These are phyloP conservation scores for Trissoscelio sp. DNA, from an alignment of 2,888 invertebrate genomes.

Conservation along the genomic window DNA sequence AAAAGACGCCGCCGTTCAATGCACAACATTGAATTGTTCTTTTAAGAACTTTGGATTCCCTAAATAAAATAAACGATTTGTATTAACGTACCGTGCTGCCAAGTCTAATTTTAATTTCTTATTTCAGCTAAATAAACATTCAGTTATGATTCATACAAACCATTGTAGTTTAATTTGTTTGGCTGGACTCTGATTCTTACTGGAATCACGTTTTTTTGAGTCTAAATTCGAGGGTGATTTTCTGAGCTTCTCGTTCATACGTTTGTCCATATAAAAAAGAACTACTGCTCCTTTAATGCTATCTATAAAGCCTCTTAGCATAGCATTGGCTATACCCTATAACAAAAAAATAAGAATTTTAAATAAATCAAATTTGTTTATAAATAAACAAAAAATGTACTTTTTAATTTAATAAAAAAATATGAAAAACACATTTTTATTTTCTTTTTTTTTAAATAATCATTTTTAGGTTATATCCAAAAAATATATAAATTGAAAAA, in stretches of 20 bases:
- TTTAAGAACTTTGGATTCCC: constrained; percentile 93
- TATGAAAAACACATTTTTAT: too few relatives aligned
- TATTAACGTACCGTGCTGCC: too few relatives aligned
- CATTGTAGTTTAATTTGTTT: constrained; percentile 83
- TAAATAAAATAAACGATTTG: constrained; percentile 80
- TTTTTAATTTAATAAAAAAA: too few relatives aligned
- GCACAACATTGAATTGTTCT: constrained; percentile 93
- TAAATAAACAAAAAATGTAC: too few relatives aligned
- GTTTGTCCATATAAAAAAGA: constrained; percentile 91
- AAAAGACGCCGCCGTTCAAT: constrained; percentile 94
- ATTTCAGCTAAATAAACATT: too few relatives aligned
- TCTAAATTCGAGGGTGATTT: constrained; percentile 85
- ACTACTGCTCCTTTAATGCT: constrained; percentile 91
- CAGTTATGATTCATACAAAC: too few relatives aligned
- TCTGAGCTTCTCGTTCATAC: constrained; percentile 87
- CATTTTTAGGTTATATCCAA: too few relatives aligned
- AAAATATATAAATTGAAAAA: too few relatives aligned
- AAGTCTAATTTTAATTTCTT: too few relatives aligned
- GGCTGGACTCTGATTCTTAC: constrained; percentile 83
- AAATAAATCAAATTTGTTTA: not conserved
- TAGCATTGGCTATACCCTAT: constrained; percentile 87
- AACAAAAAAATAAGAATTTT: constrained; percentile 69
- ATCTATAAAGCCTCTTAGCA: constrained; percentile 90
- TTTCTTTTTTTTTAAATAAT: too few relatives aligned
- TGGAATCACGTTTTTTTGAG: constrained; percentile 83